Evolutionary conservation across 2,888 invertebrate genomes (phyloP).

Genomic region (Parochlus steinenii): DNA sequence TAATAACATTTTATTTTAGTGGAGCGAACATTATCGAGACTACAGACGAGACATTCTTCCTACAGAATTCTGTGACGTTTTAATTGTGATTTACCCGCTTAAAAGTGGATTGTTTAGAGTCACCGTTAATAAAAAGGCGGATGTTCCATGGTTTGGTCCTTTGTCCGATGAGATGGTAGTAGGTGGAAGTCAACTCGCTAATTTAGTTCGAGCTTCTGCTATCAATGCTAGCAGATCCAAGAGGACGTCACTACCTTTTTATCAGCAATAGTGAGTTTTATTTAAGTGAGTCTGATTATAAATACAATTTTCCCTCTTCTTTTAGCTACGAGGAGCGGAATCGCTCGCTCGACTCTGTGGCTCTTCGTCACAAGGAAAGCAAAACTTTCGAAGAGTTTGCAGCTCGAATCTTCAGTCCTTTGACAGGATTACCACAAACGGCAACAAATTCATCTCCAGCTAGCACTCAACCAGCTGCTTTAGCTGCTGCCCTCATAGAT

Average conservation of each 20-base stretch:
- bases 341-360: constrained; percentile 67
- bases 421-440: constrained; percentile 29
- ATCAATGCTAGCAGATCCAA: constrained; percentile 84
- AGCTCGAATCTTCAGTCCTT: constrained; percentile 51
- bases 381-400: constrained; percentile 84
- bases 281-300: not conserved
- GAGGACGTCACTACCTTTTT: constrained; percentile 73
- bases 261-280: constrained; percentile 68
- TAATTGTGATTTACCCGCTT: constrained; percentile 91
- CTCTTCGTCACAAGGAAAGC: constrained; percentile 67
- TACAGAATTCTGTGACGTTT: constrained; percentile 97
- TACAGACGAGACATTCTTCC: constrained; percentile 94
- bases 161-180: constrained; percentile 76
- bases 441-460: constrained; percentile 18
- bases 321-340: constrained; percentile 80
- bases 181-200: constrained; percentile 47
- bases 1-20: too few species aligned
- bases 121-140: constrained; percentile 73
- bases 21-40: constrained; percentile 94
- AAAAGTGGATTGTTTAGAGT: constrained; percentile 72
- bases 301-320: constrained; percentile 12
- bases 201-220: constrained; percentile 76
- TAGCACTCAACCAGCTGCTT: constrained; percentile 12
- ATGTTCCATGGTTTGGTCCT: constrained; percentile 90
- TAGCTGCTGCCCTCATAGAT: constrained; percentile 44